Percentiles rank a stretch among this genome's conserved stretches.
These are phyloP conservation scores for Tetrapedia diversipes DNA, from an alignment of 2,888 invertebrate species.

Conservation along the genomic window DNA sequence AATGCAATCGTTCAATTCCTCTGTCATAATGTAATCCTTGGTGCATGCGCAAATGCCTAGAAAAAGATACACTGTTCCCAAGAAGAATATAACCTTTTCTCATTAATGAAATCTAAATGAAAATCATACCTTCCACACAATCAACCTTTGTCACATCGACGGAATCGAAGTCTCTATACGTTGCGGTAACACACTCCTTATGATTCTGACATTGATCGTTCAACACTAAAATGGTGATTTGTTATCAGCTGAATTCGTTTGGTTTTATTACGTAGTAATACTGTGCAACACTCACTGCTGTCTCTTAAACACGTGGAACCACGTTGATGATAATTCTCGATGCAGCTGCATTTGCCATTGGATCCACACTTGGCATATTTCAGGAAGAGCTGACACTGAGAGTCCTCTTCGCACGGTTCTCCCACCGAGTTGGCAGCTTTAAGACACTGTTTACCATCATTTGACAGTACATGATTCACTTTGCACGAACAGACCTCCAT, in stretches of 20 bases:
- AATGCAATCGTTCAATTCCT: conserved; percentile 70
- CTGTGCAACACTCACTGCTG: conserved; percentile 65
- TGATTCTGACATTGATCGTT: conserved; percentile 67
- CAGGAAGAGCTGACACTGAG: conserved; percentile 77
- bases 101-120: neutral
- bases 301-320: conserved; percentile 72
- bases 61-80: conserved; percentile 11
- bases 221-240: conserved; percentile 62
- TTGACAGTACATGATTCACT: conserved; percentile 76
- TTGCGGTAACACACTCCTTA: conserved; percentile 72
- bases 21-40: conserved; percentile 71
- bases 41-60: conserved; percentile 75
- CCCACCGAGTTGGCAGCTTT: conserved; percentile 77
- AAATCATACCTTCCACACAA: conserved; percentile 72
- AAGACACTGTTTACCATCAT: conserved; percentile 75
- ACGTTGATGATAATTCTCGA: conserved; percentile 70
- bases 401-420: conserved; percentile 75
- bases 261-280: neutral
- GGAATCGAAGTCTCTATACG: conserved; percentile 70
- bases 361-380: conserved; percentile 68
- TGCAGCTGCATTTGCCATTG: conserved; percentile 73
- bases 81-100: neutral
- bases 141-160: conserved; percentile 75
- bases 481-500: conserved; percentile 77
- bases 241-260: neutral